Evolutionary conservation across 2,888 invertebrate species (phyloP).

Genomic region (Cenopis cana): DNA sequence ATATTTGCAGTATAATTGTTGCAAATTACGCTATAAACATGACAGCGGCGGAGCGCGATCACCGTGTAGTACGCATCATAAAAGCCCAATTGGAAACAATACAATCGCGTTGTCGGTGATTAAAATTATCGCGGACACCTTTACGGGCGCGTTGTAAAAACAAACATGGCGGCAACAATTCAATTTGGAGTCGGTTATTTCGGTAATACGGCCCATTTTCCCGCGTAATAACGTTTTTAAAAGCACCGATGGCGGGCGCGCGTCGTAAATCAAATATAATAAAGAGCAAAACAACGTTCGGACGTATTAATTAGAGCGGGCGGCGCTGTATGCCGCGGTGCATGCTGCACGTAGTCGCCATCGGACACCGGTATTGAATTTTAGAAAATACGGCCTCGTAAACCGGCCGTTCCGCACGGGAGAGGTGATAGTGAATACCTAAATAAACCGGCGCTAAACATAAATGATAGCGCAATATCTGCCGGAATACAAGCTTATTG

Average conservation of each 20-base stretch:
- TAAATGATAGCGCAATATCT: slow-evolving; percentile 43
- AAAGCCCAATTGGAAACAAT: slow-evolving; percentile 57
- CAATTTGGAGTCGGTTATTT: slow-evolving; percentile 72
- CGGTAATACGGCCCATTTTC: slow-evolving; percentile 65
- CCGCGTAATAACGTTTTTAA: slow-evolving; percentile 74
- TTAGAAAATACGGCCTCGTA: slow-evolving; percentile 66
- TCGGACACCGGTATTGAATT: slow-evolving; percentile 65
- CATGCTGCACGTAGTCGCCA: slow-evolving; percentile 47
- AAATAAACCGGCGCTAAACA: slow-evolving; percentile 40
- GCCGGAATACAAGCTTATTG: slow-evolving; percentile 24
- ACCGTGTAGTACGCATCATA: slow-evolving; percentile 41
- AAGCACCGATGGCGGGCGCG: slow-evolving; percentile 61
- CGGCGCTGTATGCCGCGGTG: slow-evolving; percentile 38
- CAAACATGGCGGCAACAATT: slow-evolving; percentile 71
- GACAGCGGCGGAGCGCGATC: slow-evolving; percentile 26
- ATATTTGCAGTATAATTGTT: slow-evolving; percentile 35
- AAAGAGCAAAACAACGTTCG: slow-evolving; percentile 72
- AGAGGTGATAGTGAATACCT: slow-evolving; percentile 44
- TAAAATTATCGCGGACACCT: slow-evolving; percentile 66
- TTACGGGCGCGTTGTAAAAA: slow-evolving; percentile 65
- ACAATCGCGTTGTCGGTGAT: slow-evolving; percentile 59
- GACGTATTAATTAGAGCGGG: slow-evolving; percentile 74
- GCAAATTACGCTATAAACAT: slow-evolving; percentile 38
- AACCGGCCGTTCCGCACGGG: slow-evolving; percentile 48
- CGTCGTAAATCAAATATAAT: slow-evolving; percentile 75